Evolutionary conservation across 2,888 invertebrate genomes (phyloP), one percentile per base, ranked within the genome.

Genomic region (Philereme transversata): DNA sequence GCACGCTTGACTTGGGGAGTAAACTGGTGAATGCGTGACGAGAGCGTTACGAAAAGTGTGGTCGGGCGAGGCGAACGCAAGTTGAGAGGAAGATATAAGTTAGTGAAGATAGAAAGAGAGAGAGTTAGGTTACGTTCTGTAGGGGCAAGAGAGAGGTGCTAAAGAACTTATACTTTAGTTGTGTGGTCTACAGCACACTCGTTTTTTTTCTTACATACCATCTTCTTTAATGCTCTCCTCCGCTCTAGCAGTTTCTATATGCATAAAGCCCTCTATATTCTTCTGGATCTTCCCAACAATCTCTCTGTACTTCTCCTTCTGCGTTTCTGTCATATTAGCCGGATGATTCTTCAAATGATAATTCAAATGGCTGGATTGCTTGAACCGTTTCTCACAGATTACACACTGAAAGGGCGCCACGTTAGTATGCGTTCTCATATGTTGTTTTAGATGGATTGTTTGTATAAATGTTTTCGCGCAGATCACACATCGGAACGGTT

Each of bases 401-500:
- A 80, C 84, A 53, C 92, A 92, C 22, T 87, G 83, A 77, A 90
- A 92, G 0, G 92, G 92, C 0, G 87, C 79, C 0, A 92, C 87
- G 47, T 90, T 87, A 0, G 92, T 91, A 62, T 92, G 92, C 0
- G 90, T 90, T 0, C 92, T 58, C 91, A 92, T 92, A 44, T 92
- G 92, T 10, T 92, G 92, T 38, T 84, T 83, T 6, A 92, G 46
- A 5, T 82, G 81, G 0, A 92, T 83, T 0, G 90, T 88, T 51
- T 93, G 92, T 47, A 87, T 84, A 81, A 93, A 93, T 0, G 81
- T 72, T 51, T 91, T 91, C 6, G 70, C 69, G 72, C 92, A 93
- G 0, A 92, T 81, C 0, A 91, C 88, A 45, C 93, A 93, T 3
- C 85, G 76, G 82, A 41, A 69, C 1, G 67, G 67, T 43, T 67